phyloP scores from a whole-genome alignment of 2,113 vertebrate species.

The Tylochromis polylepis region DNA sequence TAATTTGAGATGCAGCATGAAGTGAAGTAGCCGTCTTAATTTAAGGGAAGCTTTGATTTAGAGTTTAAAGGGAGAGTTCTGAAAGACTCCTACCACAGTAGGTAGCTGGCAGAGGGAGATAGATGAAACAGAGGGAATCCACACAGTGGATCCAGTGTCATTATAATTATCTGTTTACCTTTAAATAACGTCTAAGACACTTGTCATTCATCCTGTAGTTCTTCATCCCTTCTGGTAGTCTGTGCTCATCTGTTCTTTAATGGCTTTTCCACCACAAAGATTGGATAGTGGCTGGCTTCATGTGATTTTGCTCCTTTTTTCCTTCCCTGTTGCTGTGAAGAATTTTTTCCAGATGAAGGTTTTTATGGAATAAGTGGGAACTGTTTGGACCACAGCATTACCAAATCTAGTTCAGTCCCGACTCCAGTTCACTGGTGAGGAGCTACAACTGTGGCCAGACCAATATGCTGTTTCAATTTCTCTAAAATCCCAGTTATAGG shows the following conservation, averaged over 20 bases:
- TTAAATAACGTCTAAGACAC: constrained; percentile 6
- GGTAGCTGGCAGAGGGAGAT: not conserved
- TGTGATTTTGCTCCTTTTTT: constrained; percentile 33
- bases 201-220: constrained; percentile 19
- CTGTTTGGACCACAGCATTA: constrained; percentile 19
- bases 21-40: constrained; percentile 39
- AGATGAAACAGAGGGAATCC: constrained; percentile 22
- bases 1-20: constrained; percentile 51
- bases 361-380: constrained; percentile 60
- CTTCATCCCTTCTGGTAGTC: constrained; percentile 5
- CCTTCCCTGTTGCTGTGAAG: constrained; percentile 38
- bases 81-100: constrained; percentile 18
- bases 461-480: constrained; percentile 32
- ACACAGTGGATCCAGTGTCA: not conserved
- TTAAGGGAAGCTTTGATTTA: constrained; percentile 31
- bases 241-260: constrained; percentile 37
- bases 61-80: not conserved
- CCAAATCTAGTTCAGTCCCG: constrained; percentile 1
- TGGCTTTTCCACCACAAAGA: constrained; percentile 62
- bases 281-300: constrained; percentile 39
- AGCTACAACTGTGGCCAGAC: not conserved
- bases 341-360: constrained; percentile 67
- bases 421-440: constrained; percentile 5
- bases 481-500: not conserved
- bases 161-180: constrained; percentile 42